Evolutionary conservation across 2,888 invertebrate genomes (phyloP), one percentile per base, ranked within the genome.

Genomic region (Drosophila kuntzei): DNA sequence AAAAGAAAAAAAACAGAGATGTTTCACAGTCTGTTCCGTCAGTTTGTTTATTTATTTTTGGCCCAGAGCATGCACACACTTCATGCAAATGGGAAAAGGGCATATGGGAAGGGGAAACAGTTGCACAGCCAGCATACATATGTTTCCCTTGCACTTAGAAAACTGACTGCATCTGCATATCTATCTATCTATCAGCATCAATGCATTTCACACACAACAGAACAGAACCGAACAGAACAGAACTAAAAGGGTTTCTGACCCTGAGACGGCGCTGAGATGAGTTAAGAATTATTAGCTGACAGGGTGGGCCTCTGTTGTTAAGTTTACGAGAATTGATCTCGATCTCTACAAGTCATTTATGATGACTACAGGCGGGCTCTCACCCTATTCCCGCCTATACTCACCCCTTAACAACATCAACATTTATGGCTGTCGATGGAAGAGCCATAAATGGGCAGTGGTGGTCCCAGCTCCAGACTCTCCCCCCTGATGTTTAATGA

Each of bases 171-270:
- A 34, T 58, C 63, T 63, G 69, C 68, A 61, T 34, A 12, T 32
- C 29, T 29, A 32, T 34, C 34, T 34, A 34, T 34, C 74, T 70
- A 71, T 87, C 80, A 71, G 51, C 87, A 87, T 87, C 67, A 71
- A 76, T 74, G 79, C 82, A 69, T 73, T 79, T 71, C 68, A 73
- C 76, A 75, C 81, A 83, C 61, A 47, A 12, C 22, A 37, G 27
- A 39, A 9, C 27, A 8, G 6, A 36, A 36, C 22, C 14, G 9
- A 18, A 9, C 16, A 9, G 8, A 25, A 39, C 32, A 44, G 51
- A 81, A 61, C 63, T 76, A 81, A 82, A 89, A 82, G 78, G 79
- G 78, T 85, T 83, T 78, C 89, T 89, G 89, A 89, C 89, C 87
- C 85, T 89, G 87, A 89, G 64, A 68, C 53, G 47, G 36, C 50